phyloP scores from a whole-genome alignment of 1,140 invertebrate species.

The Dendrolimus punctatus region DNA sequence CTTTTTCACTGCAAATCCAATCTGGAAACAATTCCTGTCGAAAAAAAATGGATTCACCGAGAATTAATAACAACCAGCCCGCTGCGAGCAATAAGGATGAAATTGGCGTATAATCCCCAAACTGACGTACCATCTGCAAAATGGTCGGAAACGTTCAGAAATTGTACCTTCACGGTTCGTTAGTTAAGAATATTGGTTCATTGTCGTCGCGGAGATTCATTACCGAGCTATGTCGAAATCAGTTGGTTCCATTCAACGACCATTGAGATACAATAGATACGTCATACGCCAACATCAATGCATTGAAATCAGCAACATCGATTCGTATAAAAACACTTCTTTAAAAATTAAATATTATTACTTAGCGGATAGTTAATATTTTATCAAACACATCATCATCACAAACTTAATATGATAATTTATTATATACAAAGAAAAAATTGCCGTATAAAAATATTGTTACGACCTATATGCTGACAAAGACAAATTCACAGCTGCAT shows the following conservation, averaged over 20 bases:
- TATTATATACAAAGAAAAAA: too few relatives aligned
- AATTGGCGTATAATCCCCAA: conserved; percentile 29
- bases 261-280: not conserved
- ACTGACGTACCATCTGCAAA: conserved; percentile 25
- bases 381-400: too few relatives aligned
- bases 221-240: conserved; percentile 18
- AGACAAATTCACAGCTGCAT: too few relatives aligned
- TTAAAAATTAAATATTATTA: too few relatives aligned
- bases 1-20: too few relatives aligned
- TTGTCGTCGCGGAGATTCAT: conserved; percentile 32
- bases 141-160: conserved; percentile 23
- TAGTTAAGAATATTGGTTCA: conserved; percentile 43
- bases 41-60: conserved; percentile 7
- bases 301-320: too few relatives aligned
- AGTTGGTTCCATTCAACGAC: conserved; percentile 3
- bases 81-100: conserved; percentile 20
- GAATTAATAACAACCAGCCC: conserved; percentile 12
- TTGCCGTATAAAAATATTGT: too few relatives aligned
- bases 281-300: conserved; percentile 1
- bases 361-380: too few relatives aligned
- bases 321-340: too few relatives aligned
- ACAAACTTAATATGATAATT: too few relatives aligned
- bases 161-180: conserved; percentile 43
- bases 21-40: not conserved
- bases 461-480: too few relatives aligned